Conservation (phyloP, 2,888 invertebrate genomes). For the Caenorhabditis macrosperma region DNA sequence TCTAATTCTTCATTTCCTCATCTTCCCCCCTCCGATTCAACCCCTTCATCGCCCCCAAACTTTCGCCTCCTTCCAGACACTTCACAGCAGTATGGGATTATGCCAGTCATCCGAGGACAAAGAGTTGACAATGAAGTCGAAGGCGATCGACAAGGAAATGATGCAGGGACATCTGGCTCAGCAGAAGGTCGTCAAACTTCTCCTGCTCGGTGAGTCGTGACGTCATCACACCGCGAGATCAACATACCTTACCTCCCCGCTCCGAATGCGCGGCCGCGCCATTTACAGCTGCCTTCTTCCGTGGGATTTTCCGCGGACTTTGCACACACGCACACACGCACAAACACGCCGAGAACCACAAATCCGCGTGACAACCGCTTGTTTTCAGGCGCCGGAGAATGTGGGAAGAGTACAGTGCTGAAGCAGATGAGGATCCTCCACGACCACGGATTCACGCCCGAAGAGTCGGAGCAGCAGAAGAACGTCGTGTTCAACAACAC, state of each 20-base stretch:
- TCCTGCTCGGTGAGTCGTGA: constrained; percentile 67
- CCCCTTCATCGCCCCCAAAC: not conserved
- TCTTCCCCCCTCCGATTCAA: not conserved
- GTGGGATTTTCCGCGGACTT: not conserved
- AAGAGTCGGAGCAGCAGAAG: constrained; percentile 92
- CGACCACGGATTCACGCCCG: constrained; percentile 91
- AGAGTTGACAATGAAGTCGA: constrained; percentile 75
- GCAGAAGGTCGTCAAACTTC: constrained; percentile 74
- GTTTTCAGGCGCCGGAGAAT: constrained; percentile 73
- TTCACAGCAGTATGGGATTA: constrained; percentile 71
- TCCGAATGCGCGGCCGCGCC: not conserved
- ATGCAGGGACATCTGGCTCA: constrained; percentile 74
- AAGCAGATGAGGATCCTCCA: constrained; percentile 86
- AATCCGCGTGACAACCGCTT: not conserved
- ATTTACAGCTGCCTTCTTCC: constrained; percentile 13
- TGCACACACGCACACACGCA: not conserved
- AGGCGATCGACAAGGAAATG: constrained; percentile 78
- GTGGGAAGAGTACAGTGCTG: constrained; percentile 75
- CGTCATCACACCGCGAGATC: not conserved
- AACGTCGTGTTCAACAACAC: constrained; percentile 93
- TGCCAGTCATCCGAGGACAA: constrained; percentile 79
- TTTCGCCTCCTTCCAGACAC: not conserved
- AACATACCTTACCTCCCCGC: constrained; percentile 2
- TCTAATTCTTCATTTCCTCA: not conserved
- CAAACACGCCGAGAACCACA: not conserved